Conservation (phyloP, 2,888 invertebrate species). For the Aleiodes alternator region DNA sequence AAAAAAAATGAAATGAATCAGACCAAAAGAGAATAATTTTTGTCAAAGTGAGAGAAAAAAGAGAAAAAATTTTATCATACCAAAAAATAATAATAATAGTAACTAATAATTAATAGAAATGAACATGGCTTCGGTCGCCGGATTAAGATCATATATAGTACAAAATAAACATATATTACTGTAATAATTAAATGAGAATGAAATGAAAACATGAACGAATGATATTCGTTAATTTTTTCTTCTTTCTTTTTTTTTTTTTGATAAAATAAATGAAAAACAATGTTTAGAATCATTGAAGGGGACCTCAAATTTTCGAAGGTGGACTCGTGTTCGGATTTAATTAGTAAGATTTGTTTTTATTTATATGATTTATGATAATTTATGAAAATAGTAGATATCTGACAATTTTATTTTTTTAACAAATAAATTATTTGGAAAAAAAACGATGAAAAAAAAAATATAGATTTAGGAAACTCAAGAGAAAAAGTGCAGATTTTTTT, state of each 20-base stretch:
- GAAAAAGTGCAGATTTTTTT: too few species aligned
- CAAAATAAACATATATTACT: slow-evolving; percentile 75
- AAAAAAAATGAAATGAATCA: background rate
- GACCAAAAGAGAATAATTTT: slow-evolving; percentile 38
- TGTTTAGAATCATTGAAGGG: slow-evolving; percentile 41
- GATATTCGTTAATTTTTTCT: slow-evolving; percentile 22
- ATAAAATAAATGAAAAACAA: slow-evolving; percentile 49
- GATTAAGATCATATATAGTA: slow-evolving; percentile 75
- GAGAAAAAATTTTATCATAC: slow-evolving; percentile 64
- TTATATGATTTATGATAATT: background rate
- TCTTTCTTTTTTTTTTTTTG: background rate
- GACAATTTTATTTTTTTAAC: too few species aligned
- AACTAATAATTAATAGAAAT: slow-evolving; percentile 12
- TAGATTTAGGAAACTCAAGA: too few species aligned
- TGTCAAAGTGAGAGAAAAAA: slow-evolving; percentile 42
- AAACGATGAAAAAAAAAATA: too few species aligned
- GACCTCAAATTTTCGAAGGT: slow-evolving; percentile 44
- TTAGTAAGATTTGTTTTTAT: background rate
- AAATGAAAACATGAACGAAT: slow-evolving; percentile 29
- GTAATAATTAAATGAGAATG: slow-evolving; percentile 67
- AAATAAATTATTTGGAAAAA: too few species aligned
- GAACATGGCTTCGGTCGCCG: slow-evolving; percentile 65
- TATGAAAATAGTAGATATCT: too few species aligned
- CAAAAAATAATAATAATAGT: slow-evolving; percentile 56
- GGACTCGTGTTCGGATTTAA: slow-evolving; percentile 38